Percentiles rank a stretch among this genome's conserved stretches.
These are phyloP conservation scores for Drosophila lacteicornis DNA, from an alignment of 1,140 invertebrate species.

Conservation along the genomic window DNA sequence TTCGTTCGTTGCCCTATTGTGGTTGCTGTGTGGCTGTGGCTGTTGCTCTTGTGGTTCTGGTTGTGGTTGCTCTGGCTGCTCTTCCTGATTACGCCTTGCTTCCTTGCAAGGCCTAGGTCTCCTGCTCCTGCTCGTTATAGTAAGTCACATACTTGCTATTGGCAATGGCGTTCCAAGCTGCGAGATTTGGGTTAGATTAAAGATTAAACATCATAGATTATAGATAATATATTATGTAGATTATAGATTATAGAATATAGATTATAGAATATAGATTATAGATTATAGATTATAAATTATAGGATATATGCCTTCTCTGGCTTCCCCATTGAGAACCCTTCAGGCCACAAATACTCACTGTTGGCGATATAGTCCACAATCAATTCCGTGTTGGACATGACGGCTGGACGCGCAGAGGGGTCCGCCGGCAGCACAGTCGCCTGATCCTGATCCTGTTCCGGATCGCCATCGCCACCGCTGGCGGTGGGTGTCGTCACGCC, in stretches of 20 bases:
- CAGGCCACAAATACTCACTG: slow-evolving; percentile 50
- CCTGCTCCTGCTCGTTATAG: slow-evolving; percentile 64
- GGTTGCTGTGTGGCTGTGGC: not conserved
- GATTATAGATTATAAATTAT: no score
- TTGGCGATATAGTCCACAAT: slow-evolving; percentile 72
- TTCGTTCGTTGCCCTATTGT: not conserved
- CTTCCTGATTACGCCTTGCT: not conserved
- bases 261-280: no score
- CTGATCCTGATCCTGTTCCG: slow-evolving; percentile 8
- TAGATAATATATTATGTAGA: no score
- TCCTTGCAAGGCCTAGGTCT: slow-evolving; percentile 13
- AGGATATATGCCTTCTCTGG: no score
- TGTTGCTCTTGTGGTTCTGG: not conserved
- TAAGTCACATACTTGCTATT: slow-evolving; percentile 75
- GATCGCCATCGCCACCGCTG: not conserved
- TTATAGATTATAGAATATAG: no score
- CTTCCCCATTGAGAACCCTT: not conserved
- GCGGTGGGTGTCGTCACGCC: not conserved
- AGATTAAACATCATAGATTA: no score
- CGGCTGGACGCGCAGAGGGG: not conserved
- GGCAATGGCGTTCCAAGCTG: slow-evolving; percentile 85
- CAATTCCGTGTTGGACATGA: slow-evolving; percentile 47
- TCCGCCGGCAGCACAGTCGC: slow-evolving; percentile 5
- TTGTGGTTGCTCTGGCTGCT: not conserved
- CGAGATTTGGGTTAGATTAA: slow-evolving; percentile 18